Evolutionary conservation across 2,113 vertebrate species (phyloP), one percentile per base, ranked within the genome.

Genomic region (Ochotona princeps): DNA sequence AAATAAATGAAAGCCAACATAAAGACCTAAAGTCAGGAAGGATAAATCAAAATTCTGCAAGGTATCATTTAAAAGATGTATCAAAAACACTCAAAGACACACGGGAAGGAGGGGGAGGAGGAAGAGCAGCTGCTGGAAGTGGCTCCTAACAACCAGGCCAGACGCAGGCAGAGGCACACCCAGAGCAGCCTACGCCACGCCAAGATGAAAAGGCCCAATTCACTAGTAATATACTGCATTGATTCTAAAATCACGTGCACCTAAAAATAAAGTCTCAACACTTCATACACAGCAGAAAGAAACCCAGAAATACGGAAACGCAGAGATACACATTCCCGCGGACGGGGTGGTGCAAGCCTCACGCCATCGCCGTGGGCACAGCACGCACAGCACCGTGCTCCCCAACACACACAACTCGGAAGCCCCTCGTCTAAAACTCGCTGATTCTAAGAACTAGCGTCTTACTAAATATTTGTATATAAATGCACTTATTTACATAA

Each of bases 1-100:
- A 91, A 61, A 51, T 69, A 87, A 76, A 69, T 32, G 72, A 66
- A 78, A 83, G 14, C 47, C 84, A 93, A 84, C 49, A 44, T 44
- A 44, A 44, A 44, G 38, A 44, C 38, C 38, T 44, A 44, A 44
- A 44, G 38, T 75, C 47, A 35, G 13, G 51, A 10, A 75, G 17
- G 67, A 63, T n/a, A 69, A 87, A 78, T 83, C 25, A 90, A 88
- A 88, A 75, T 63, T 83, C 9, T 51, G n/a, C 54, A 35, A 75
- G 15, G 67, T 28, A 26, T 8, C 30, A 44, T 91, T 83, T 35
- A 54, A 78, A 90, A 83, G 78, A 63, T 54, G 47, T 2, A 47
- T 23, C 63, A 84, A 79, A 67, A 88, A 74, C 35, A 25, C 47
- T 65, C 7, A 67, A 28, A 75, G 23, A 82, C 13, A 78, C 14